Conservation (phyloP, 2,888 invertebrate species). For the Toxonevra muliebris region DNA sequence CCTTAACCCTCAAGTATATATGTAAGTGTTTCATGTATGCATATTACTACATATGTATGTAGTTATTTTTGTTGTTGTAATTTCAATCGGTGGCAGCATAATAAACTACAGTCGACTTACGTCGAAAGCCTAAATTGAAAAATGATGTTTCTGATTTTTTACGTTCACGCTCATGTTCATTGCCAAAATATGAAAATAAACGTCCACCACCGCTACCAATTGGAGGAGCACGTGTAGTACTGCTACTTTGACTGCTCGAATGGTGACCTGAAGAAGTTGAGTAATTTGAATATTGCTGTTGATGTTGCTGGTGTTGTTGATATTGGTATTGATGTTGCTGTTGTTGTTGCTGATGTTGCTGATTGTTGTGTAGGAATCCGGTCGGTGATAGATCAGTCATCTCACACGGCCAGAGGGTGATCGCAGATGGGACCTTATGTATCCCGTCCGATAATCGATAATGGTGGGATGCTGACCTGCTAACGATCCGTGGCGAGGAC, state of each 20-base stretch:
- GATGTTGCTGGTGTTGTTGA: slow-evolving; percentile 46
- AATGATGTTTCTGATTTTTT: slow-evolving; percentile 65
- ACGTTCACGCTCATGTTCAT: slow-evolving; percentile 61
- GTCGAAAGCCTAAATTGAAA: slow-evolving; percentile 63
- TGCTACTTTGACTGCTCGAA: slow-evolving; percentile 50
- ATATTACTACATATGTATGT: not conserved
- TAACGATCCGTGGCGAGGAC: slow-evolving; percentile 68
- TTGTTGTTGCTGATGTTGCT: slow-evolving; percentile 45
- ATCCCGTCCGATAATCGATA: slow-evolving; percentile 68
- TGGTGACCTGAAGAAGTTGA: slow-evolving; percentile 47
- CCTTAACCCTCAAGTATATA: not conserved
- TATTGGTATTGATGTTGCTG: slow-evolving; percentile 51
- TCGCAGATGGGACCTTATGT: slow-evolving; percentile 90
- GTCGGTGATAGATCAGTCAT: slow-evolving; percentile 74
- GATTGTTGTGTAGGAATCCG: slow-evolving; percentile 57
- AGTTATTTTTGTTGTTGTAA: not conserved
- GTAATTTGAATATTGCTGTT: slow-evolving; percentile 42
- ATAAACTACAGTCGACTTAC: slow-evolving; percentile 63
- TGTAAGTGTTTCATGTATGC: not conserved
- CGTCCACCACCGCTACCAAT: slow-evolving; percentile 54
- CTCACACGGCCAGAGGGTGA: slow-evolving; percentile 93
- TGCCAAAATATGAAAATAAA: slow-evolving; percentile 62
- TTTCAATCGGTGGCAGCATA: slow-evolving; percentile 61
- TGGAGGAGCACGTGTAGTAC: slow-evolving; percentile 49
- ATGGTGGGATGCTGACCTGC: slow-evolving; percentile 65